Conservation (phyloP, 2,797 vertebrate species). For the Poecilia gillii region DNA sequence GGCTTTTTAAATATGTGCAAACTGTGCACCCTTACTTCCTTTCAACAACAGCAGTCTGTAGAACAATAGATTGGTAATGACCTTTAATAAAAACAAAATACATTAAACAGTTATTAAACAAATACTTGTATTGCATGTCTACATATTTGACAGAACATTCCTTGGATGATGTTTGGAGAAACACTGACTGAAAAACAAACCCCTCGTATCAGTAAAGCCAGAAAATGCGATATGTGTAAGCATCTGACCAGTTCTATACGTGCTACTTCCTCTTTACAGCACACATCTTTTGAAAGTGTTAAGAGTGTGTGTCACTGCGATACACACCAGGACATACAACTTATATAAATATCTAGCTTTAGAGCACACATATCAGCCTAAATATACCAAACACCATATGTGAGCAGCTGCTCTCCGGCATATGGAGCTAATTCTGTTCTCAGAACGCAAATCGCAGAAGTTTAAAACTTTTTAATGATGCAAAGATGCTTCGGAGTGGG, state of each 20-base stretch:
- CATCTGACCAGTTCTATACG: not conserved
- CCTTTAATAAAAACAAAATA: too few species aligned
- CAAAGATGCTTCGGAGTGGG: conserved; percentile 4
- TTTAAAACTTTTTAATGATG: conserved; percentile 30
- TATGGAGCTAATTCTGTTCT: not conserved
- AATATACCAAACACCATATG: not conserved
- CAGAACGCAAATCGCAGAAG: not conserved
- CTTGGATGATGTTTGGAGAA: too few species aligned
- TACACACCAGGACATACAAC: not conserved
- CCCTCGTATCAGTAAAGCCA: not conserved
- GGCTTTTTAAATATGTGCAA: too few species aligned
- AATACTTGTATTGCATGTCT: too few species aligned
- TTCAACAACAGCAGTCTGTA: too few species aligned
- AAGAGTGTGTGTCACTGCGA: not conserved
- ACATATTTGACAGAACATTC: too few species aligned
- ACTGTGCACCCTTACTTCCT: too few species aligned
- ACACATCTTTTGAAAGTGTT: not conserved
- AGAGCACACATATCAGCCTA: not conserved
- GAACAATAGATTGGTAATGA: too few species aligned
- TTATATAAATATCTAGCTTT: not conserved
- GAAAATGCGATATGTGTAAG: not conserved
- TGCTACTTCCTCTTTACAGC: not conserved
- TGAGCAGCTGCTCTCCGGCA: not conserved
- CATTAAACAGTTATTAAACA: too few species aligned
- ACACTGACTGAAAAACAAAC: too few species aligned